These are phyloP conservation scores for Pogonognathellus flavescens DNA, from an alignment of 1,140 invertebrate species.

Conservation along the genomic window DNA sequence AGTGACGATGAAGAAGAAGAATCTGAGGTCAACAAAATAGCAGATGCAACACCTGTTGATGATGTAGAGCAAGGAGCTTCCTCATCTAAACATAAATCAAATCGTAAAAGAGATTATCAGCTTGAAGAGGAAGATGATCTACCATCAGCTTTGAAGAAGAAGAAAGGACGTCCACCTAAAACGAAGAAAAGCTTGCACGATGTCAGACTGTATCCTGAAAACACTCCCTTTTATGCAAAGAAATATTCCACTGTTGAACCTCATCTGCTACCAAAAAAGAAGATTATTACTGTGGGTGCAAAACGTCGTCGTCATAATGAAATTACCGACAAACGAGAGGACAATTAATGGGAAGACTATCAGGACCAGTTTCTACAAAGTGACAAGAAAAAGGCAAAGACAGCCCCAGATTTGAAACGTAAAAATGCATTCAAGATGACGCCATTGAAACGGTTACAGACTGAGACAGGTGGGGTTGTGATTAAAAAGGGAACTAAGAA, in stretches of 20 bases:
- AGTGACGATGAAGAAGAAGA: not conserved
- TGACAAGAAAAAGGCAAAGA: not conserved
- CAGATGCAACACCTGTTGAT: too few relatives aligned
- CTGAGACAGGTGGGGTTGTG: not conserved
- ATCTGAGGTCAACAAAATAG: not conserved
- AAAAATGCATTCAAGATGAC: too few relatives aligned
- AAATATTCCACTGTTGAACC: slow-evolving; percentile 5
- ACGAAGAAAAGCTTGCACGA: not conserved
- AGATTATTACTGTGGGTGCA: not conserved
- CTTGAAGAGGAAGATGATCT: too few relatives aligned
- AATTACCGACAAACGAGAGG: not conserved
- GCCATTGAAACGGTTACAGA: too few relatives aligned
- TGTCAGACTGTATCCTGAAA: too few relatives aligned
- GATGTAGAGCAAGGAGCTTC: too few relatives aligned
- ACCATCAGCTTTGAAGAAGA: too few relatives aligned
- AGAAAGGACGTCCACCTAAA: too few relatives aligned
- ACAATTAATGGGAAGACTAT: not conserved
- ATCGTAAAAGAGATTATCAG: not conserved
- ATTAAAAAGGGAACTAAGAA: not conserved
- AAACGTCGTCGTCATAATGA: not conserved
- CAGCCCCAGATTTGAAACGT: too few relatives aligned
- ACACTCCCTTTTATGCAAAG: not conserved
- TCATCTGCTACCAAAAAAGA: slow-evolving; percentile 14
- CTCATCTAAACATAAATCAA: not conserved
- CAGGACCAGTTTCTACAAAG: not conserved